Evolutionary conservation across 1,140 invertebrate genomes (phyloP), one percentile per base, ranked within the genome.

Genomic region (Euura lappo): DNA sequence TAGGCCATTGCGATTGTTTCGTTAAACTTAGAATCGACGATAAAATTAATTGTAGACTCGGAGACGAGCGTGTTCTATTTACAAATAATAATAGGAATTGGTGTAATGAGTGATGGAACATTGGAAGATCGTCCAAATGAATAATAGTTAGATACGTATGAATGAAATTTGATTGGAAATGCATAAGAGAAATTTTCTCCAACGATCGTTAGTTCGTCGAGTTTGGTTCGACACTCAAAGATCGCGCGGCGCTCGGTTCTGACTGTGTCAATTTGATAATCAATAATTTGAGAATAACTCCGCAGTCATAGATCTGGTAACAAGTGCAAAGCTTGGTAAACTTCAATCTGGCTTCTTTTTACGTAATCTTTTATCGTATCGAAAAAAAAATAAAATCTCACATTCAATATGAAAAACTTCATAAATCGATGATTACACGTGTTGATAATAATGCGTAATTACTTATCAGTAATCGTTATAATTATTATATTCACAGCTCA

Each of bases 401-500:
- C 3, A 60, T 4, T 28, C 28, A 28, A 60, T 60, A 60, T 60
- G 8, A 60, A 60, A 28, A 60, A 4, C 13, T 60, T 60, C 51
- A n/a, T 60, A 60, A 60, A 60, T 60, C 13, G 51, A 60, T 60
- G 13, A 60, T 60, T 11, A 60, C 28, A 60, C 51, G 51, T 60
- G 51, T 60, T 60, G 13, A 60, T n/a, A 60, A n/a, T 60, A 60
- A 60, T 60, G 51, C 28, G 1, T 60, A 60, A 6, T 60, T 60
- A 60, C 51, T 60, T 60, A 60, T 60, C 51, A 6, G 51, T 60
- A 60, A 60, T 60, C 51, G 51, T 60, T 60, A 60, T 60, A 60
- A 60, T 60, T 60, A 60, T 60, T 60, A n/a, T 60, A 60, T 60
- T 60, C 51, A 60, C 51, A 60, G 51, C 51, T 60, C 51, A 60